Percentiles rank a stretch among this genome's conserved stretches.
Evolutionary conservation across 2,888 invertebrate genomes (phyloP).

Genomic region (Caenorhabditis zanzibari): DNA sequence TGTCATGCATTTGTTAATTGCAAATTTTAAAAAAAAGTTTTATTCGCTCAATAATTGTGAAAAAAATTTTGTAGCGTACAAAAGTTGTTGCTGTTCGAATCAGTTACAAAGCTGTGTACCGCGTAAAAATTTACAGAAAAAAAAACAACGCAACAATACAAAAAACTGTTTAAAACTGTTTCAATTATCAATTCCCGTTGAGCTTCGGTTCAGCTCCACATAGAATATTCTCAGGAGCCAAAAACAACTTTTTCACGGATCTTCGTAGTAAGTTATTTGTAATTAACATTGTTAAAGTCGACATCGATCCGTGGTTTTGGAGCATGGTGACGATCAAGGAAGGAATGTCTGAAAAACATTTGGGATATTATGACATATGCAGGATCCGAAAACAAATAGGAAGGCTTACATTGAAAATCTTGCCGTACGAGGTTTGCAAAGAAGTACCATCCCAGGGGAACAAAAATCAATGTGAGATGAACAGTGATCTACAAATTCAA

Average conservation of each 20-base stretch:
- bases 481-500: background rate
- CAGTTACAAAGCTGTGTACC: too few species aligned
- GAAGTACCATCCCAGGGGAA: background rate
- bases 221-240: background rate
- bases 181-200: too few species aligned
- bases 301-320: conserved; percentile 5
- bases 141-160: too few species aligned
- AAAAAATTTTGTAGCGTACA: too few species aligned
- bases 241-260: background rate
- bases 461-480: background rate
- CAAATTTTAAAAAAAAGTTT: too few species aligned
- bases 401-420: background rate
- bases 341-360: background rate
- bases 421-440: background rate
- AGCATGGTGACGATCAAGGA: background rate
- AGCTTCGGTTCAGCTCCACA: background rate
- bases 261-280: conserved; percentile 10
- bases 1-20: too few species aligned
- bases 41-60: too few species aligned
- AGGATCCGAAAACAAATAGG: too few species aligned
- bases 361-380: background rate
- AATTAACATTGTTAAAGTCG: conserved; percentile 4
- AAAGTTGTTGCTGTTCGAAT: too few species aligned
- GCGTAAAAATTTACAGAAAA: too few species aligned
- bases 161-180: too few species aligned